A percentile compares a stretch with the other conserved stretches of the same genome.
Evolutionary conservation across 2,113 vertebrate species (phyloP).

Genomic region (Cyprinodon brontotheroides): DNA sequence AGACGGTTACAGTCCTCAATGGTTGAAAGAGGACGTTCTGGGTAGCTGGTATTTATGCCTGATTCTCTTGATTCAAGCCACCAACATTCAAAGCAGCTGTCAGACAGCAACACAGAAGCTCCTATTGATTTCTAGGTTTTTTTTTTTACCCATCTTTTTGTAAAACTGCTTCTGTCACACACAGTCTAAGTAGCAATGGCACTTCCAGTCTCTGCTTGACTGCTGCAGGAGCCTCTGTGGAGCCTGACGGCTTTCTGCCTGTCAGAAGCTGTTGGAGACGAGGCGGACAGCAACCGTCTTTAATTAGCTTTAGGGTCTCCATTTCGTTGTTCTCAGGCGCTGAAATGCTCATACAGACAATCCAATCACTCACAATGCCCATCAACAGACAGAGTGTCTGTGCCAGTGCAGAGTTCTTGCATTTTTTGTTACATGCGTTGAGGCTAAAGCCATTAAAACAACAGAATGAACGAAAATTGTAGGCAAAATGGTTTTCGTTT

Average conservation of each 20-base stretch:
- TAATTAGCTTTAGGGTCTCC: slow-evolving; percentile 70
- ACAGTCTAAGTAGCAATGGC: slow-evolving; percentile 42
- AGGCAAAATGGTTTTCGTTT: not conserved
- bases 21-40: slow-evolving; percentile 36
- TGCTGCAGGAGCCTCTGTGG: slow-evolving; percentile 35
- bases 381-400: slow-evolving; percentile 53
- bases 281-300: slow-evolving; percentile 37
- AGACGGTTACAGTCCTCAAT: slow-evolving; percentile 12
- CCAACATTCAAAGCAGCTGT: slow-evolving; percentile 37
- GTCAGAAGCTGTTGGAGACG: slow-evolving; percentile 71
- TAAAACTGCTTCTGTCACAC: slow-evolving; percentile 39
- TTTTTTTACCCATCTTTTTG: slow-evolving; percentile 46
- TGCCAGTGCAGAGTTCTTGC: slow-evolving; percentile 22
- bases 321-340: slow-evolving; percentile 36
- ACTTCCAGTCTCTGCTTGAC: slow-evolving; percentile 22
- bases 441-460: slow-evolving; percentile 20
- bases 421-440: slow-evolving; percentile 22
- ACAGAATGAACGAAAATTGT: slow-evolving; percentile 3
- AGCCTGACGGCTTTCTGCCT: slow-evolving; percentile 54
- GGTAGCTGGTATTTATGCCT: slow-evolving; percentile 25
- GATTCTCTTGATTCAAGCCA: slow-evolving; percentile 12
- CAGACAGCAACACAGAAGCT: slow-evolving; percentile 10
- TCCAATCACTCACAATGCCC: slow-evolving; percentile 66
- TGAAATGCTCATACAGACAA: slow-evolving; percentile 67
- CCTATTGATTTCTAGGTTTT: slow-evolving; percentile 42